A percentile compares a stretch with the other conserved stretches of the same genome.
Conservation (phyloP, 2,888 invertebrate species). For the Parasteatoda lunata region DNA sequence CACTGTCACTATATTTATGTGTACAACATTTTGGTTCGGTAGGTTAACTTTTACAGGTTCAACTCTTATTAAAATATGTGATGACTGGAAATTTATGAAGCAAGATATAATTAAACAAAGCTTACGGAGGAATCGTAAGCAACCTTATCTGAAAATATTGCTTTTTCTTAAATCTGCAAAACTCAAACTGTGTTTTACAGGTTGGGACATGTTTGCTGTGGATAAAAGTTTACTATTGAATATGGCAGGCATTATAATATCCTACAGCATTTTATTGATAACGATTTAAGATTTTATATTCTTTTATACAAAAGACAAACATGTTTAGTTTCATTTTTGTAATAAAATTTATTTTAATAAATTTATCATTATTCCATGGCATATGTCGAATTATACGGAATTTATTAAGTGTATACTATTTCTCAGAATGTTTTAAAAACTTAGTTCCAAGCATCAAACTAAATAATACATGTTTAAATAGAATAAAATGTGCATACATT, state of each 20-base stretch:
- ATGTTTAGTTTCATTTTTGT: no score
- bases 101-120: conserved; percentile 25
- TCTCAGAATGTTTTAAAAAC: no score
- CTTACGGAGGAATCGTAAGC: not conserved
- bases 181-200: conserved; percentile 26
- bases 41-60: conserved; percentile 30
- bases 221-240: conserved; percentile 19
- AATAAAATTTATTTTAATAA: no score
- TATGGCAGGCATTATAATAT: conserved; percentile 25
- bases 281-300: not conserved
- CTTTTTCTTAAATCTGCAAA: conserved; percentile 24
- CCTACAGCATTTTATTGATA: conserved; percentile 19
- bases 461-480: no score
- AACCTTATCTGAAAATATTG: conserved; percentile 1
- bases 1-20: conserved; percentile 11
- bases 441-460: no score
- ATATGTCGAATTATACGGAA: no score
- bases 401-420: no score
- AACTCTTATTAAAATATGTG: conserved; percentile 15
- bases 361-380: no score
- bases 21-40: conserved; percentile 25
- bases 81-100: conserved; percentile 4
- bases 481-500: no score
- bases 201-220: conserved; percentile 31
- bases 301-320: no score